Evolutionary conservation across 37 sponge, comb jelly and placozoan genomes (phyloP), one percentile per base, ranked within the genome.

Genomic region (Ianthella basta): DNA sequence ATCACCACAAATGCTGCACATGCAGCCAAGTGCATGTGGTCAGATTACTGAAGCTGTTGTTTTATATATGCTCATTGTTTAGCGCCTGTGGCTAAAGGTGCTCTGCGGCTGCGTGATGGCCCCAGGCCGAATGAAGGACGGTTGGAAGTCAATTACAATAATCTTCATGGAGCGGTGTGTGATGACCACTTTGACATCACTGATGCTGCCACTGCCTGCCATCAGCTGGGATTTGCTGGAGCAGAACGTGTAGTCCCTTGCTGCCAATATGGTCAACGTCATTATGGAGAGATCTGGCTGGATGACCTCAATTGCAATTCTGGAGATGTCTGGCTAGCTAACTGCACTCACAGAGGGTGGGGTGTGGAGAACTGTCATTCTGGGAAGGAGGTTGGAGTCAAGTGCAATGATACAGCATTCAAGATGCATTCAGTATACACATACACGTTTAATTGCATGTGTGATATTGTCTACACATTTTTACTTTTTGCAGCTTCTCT

Each of bases 341-440:
- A 75, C 78, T 75, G 78, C 78, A 41, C 21, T 41, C 78, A 75
- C 78, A 0, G 54, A 41, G 78, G 73, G 39, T 72, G 73, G 73
- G 73, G 73, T 20, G 40, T 72, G 40, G 73, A 72, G 40, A 40
- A 72, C 41, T 72, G 73, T 32, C 73, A 72, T 19, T 8, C 8
- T 72, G 73, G 73, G 20, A 20, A 72, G 19, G 73, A 72, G 13
- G 36, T 72, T 38, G 73, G 73, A 72, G 13, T 72, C 20, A 37
- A 32, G 30, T 72, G 73, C 41, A 72, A 72, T 34, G 20, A 40
- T 72, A 33, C 32, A 40, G 8, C 10, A 13, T 19, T 72, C 73
- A n/a, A n/a, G n/a, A n/a, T n/a, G n/a, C n/a, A n/a, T n/a, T n/a
- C n/a, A n/a, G n/a, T n/a, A n/a, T n/a, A n/a, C n/a, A n/a, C n/a